A percentile compares a stretch with the other conserved stretches of the same genome.
These are phyloP conservation scores for Pterobdella sp. DNA, from an alignment of 2,888 invertebrate species.

Conservation along the genomic window DNA sequence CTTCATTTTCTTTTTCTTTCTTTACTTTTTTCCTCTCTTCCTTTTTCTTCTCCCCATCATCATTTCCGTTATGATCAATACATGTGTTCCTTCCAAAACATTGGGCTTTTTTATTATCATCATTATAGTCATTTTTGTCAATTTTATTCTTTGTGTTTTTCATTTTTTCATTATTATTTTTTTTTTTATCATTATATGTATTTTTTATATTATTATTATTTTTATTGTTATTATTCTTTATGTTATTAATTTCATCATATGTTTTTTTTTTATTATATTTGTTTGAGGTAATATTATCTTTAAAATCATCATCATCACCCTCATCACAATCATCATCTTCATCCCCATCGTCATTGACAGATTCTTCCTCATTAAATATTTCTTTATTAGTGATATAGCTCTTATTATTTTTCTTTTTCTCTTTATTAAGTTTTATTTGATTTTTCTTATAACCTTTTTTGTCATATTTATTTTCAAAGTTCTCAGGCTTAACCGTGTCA, in stretches of 20 bases:
- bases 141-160: not conserved
- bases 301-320: slow-evolving; percentile 1
- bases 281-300: not conserved
- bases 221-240: not conserved
- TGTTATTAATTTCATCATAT: not conserved
- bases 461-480: not conserved
- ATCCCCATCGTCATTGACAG: not conserved
- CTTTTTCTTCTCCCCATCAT: not conserved
- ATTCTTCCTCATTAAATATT: not conserved
- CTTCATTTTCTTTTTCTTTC: not conserved
- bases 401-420: not conserved
- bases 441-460: not conserved
- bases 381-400: not conserved
- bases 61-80: no score
- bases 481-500: no score
- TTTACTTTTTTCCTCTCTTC: not conserved
- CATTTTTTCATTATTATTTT: not conserved
- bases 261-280: not conserved
- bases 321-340: not conserved
- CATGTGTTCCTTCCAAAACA: no score
- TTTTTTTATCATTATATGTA: not conserved
- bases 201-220: not conserved
- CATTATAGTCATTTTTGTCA: not conserved
- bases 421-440: not conserved
- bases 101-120: no score